phyloP scores from a whole-genome alignment of 2,797 vertebrate species.

The Lithobates pipiens region DNA sequence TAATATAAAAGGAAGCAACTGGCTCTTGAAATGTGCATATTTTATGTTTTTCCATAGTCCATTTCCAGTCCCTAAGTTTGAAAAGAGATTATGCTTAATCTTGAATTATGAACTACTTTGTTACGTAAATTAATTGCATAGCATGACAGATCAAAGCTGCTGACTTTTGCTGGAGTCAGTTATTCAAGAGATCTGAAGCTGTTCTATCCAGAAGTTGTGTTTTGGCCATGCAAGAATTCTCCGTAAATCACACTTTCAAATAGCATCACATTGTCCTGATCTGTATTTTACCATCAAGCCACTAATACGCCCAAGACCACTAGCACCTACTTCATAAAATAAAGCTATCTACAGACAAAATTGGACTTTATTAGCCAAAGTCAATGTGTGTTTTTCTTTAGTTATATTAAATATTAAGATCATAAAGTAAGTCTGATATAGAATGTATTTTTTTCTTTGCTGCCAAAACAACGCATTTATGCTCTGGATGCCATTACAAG shows the following conservation, averaged over 20 bases:
- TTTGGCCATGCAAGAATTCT: not conserved
- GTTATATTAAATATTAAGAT: no score
- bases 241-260: constrained; percentile 14
- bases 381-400: no score
- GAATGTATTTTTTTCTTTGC: no score
- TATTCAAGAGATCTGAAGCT: constrained; percentile 13
- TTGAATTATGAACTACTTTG: constrained; percentile 47
- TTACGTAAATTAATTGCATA: constrained; percentile 48
- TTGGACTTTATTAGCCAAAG: no score
- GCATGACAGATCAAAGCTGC: constrained; percentile 40
- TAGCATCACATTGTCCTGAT: constrained; percentile 20
- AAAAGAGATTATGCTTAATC: constrained; percentile 49
- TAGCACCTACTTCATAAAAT: no score
- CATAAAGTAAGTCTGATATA: no score
- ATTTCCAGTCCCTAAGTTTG: constrained; percentile 15
- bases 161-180: constrained; percentile 29
- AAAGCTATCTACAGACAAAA: no score
- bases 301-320: no score
- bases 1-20: not conserved
- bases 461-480: no score
- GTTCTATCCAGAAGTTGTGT: constrained; percentile 5
- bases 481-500: no score
- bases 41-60: constrained; percentile 5
- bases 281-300: not conserved
- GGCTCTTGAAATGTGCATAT: constrained; percentile 18